A percentile compares a stretch with the other conserved stretches of the same genome.
Conservation (phyloP, 1,140 invertebrate genomes). For the Chironomus striatipennis region DNA sequence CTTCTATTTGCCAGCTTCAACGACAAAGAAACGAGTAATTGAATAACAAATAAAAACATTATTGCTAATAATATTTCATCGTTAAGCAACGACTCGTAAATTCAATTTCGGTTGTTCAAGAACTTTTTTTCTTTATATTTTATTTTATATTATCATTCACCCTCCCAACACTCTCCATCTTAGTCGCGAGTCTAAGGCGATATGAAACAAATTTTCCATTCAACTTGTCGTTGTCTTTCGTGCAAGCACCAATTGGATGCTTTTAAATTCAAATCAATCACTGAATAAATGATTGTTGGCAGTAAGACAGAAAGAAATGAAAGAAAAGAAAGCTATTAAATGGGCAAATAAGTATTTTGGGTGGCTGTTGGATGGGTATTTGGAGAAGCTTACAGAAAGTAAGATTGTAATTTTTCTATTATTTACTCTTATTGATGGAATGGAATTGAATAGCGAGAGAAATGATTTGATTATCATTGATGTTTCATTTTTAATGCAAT, state of each 20-base stretch:
- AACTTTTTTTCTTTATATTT: no score
- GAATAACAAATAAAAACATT: slow-evolving; percentile 21
- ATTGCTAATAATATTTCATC: slow-evolving; percentile 21
- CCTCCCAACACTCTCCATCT: no score
- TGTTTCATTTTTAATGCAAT: not conserved
- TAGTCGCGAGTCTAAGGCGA: not conserved
- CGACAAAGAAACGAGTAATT: not conserved
- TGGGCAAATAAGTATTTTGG: not conserved
- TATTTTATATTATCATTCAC: no score
- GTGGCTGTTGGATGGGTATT: no score
- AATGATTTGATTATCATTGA: not conserved
- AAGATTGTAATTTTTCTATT: not conserved
- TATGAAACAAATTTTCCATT: not conserved
- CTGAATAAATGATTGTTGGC: slow-evolving; percentile 20
- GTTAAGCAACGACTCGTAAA: slow-evolving; percentile 1
- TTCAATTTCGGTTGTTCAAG: not conserved
- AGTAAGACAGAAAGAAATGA: not conserved
- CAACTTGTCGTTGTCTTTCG: not conserved
- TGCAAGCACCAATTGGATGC: not conserved
- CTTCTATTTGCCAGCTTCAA: not conserved
- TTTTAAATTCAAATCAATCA: slow-evolving; percentile 23
- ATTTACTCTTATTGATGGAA: not conserved
- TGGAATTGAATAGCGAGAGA: not conserved
- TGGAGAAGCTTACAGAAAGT: no score
- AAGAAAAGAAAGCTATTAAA: not conserved